Evolutionary conservation across 2,797 vertebrate species (phyloP).

Genomic region (Catharus ustulatus): DNA sequence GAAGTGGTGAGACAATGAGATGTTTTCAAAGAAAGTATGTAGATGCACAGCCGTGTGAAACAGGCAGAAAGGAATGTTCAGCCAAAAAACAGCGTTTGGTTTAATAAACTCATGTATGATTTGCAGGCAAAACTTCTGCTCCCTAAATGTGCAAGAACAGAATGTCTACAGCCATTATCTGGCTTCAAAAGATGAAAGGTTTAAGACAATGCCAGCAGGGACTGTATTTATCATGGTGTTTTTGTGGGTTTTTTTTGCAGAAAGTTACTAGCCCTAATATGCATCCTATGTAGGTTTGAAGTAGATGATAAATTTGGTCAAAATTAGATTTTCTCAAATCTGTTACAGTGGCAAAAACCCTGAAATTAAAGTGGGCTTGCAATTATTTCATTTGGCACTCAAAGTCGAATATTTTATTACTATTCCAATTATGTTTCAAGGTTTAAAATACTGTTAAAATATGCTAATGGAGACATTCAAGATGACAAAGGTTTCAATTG

Average conservation of each 20-base stretch:
- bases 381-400: background rate
- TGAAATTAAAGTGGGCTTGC: background rate
- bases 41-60: background rate
- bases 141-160: background rate
- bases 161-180: background rate
- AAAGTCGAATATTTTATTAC: background rate
- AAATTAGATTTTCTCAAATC: background rate
- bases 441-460: slow-evolving; percentile 10
- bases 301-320: background rate
- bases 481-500: slow-evolving; percentile 4
- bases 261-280: background rate
- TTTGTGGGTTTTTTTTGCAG: background rate
- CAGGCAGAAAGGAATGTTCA: fast-evolving
- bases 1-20: slow-evolving; percentile 8
- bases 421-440: background rate
- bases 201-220: background rate
- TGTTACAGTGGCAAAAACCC: background rate
- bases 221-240: background rate
- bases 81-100: background rate
- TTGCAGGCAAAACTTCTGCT: background rate
- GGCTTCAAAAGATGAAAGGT: background rate
- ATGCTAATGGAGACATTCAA: slow-evolving; percentile 7
- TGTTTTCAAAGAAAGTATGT: background rate
- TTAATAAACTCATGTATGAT: background rate
- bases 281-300: background rate